Percentiles rank a stretch among this genome's conserved stretches.
phyloP scores from a whole-genome alignment of 2,113 vertebrate genomes.

The Pycnonotus jocosus region DNA sequence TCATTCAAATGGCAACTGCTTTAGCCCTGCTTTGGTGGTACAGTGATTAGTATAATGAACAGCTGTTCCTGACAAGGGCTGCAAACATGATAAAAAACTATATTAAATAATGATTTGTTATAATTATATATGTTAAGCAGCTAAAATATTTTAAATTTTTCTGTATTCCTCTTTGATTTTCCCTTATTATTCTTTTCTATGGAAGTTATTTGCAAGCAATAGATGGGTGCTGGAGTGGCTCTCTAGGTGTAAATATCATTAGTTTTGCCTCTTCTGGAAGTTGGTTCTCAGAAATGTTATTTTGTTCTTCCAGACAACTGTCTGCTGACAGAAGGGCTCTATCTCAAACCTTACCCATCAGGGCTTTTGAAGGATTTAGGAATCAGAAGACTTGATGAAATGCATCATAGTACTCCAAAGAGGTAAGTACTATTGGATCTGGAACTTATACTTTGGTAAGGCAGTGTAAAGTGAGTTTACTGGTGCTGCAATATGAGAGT shows the following conservation, averaged over 20 bases:
- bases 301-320: neutral
- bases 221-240: neutral
- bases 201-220: neutral
- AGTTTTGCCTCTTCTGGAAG: neutral
- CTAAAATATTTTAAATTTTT: neutral
- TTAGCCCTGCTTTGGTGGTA: neutral
- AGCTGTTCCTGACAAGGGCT: neutral
- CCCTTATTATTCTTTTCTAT: neutral
- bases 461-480: neutral
- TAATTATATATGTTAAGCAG: neutral
- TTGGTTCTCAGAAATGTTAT: neutral
- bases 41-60: neutral
- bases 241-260: neutral
- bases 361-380: neutral
- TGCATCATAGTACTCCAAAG: neutral
- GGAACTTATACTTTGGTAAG: neutral
- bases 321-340: neutral
- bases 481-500: neutral
- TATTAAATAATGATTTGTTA: neutral
- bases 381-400: neutral
- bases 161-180: neutral
- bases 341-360: neutral
- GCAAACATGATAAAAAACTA: neutral
- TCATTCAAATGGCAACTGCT: neutral
- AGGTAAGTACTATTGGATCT: neutral